These are phyloP conservation scores for Sphecodes monilicornis DNA, from an alignment of 2,888 invertebrate species.

Conservation along the genomic window DNA sequence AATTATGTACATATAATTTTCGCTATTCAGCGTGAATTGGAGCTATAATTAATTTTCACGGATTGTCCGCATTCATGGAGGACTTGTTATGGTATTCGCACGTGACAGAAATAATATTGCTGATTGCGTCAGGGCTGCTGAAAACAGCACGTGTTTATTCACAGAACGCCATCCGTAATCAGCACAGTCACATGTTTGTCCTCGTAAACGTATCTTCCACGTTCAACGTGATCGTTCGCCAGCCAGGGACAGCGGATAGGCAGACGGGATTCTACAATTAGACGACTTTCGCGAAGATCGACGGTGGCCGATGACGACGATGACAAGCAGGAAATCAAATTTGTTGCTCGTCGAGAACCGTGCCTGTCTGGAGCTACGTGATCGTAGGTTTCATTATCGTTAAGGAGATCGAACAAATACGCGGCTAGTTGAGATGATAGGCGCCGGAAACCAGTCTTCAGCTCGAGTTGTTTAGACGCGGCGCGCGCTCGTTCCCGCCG, in stretches of 20 bases:
- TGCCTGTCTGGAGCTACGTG: background rate
- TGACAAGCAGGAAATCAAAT: background rate
- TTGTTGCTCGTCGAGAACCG: background rate
- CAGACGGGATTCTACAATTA: slow-evolving; percentile 28
- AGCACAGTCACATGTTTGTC: slow-evolving; percentile 64
- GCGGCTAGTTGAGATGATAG: background rate
- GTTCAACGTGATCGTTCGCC: slow-evolving; percentile 62
- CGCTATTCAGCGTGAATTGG: background rate
- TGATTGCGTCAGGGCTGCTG: slow-evolving; percentile 58
- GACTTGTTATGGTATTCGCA: background rate
- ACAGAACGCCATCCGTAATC: slow-evolving; percentile 53
- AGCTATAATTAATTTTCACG: background rate
- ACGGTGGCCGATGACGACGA: background rate
- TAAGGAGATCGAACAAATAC: background rate
- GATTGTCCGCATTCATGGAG: background rate
- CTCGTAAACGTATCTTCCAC: slow-evolving; percentile 61
- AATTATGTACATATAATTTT: background rate
- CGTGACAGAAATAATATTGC: slow-evolving; percentile 57
- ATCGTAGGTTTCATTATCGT: background rate
- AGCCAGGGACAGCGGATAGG: slow-evolving; percentile 11
- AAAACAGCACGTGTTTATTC: slow-evolving; percentile 72
- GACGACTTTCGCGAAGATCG: slow-evolving; percentile 33
- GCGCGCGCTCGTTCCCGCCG: background rate
- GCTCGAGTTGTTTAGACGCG: background rate
- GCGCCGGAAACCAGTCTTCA: background rate